These are phyloP conservation scores for Spodoptera exigua DNA, from an alignment of 2,888 invertebrate genomes.

Conservation along the genomic window DNA sequence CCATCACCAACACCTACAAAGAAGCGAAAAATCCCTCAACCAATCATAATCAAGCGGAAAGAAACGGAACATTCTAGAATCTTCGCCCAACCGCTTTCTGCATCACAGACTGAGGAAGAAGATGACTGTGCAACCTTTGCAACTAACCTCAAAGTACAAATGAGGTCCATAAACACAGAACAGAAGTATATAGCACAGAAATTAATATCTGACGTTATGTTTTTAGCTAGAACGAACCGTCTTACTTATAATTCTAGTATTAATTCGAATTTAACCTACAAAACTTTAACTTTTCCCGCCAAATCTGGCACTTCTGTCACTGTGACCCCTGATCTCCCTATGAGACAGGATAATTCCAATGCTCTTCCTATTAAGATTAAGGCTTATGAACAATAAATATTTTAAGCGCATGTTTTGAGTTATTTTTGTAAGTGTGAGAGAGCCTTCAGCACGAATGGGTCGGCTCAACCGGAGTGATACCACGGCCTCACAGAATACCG, in stretches of 20 bases:
- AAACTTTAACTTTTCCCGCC: neutral
- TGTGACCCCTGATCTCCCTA: conserved; percentile 9
- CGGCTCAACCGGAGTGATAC: too few species aligned
- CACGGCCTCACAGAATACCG: too few species aligned
- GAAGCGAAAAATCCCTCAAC: conserved; percentile 12
- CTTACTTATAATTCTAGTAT: conserved; percentile 37
- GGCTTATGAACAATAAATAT: neutral
- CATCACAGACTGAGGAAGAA: conserved; percentile 25
- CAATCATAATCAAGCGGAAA: neutral
- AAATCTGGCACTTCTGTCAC: neutral
- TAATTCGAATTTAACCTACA: neutral
- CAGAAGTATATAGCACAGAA: conserved; percentile 45
- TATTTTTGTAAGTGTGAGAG: too few species aligned
- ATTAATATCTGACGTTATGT: conserved; percentile 44
- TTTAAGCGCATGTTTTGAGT: neutral
- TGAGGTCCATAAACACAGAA: conserved; percentile 29
- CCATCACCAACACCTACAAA: conserved; percentile 8
- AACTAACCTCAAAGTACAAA: conserved; percentile 36
- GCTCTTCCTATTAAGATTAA: conserved; percentile 4
- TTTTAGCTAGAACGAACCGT: conserved; percentile 32
- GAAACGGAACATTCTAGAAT: conserved; percentile 12
- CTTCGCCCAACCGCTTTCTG: conserved; percentile 31
- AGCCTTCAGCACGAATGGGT: too few species aligned
- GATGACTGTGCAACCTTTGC: conserved; percentile 43
- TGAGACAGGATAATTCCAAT: conserved; percentile 6